Evolutionary conservation across 2,797 vertebrate genomes (phyloP).

Genomic region (Sebastes nivosus): DNA sequence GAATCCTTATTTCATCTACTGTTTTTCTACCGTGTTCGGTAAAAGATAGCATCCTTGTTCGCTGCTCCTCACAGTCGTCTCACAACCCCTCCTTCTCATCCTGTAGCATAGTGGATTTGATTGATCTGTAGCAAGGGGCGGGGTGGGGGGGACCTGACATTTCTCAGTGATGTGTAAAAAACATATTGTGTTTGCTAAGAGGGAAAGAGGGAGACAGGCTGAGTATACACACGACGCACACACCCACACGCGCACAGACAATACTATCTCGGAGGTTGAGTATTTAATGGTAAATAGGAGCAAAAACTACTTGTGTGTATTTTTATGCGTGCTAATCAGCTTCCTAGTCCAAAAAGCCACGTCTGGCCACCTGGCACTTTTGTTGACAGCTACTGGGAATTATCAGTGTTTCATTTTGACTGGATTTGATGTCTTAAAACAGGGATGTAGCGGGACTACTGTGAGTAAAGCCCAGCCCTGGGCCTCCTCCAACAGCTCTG

Average conservation of each 20-base stretch:
- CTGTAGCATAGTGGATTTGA: slow-evolving; percentile 74
- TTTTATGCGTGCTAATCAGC: slow-evolving; percentile 41
- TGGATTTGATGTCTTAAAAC: slow-evolving; percentile 74
- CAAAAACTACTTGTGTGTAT: slow-evolving; percentile 24
- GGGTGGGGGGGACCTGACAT: slow-evolving; percentile 78
- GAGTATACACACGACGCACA: slow-evolving; percentile 17
- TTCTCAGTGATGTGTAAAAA: slow-evolving; percentile 84
- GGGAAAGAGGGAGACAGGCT: slow-evolving; percentile 32
- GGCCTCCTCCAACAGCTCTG: slow-evolving; percentile 62
- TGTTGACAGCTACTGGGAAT: slow-evolving; percentile 61
- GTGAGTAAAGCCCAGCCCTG: slow-evolving; percentile 59
- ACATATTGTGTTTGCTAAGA: slow-evolving; percentile 80
- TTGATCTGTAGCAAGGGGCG: slow-evolving; percentile 73
- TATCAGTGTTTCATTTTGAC: slow-evolving; percentile 70
- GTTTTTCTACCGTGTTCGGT: slow-evolving; percentile 49
- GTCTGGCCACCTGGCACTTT: slow-evolving; percentile 60
- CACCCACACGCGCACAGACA: not conserved
- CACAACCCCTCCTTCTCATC: slow-evolving; percentile 56
- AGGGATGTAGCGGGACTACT: slow-evolving; percentile 60
- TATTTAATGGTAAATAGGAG: slow-evolving; percentile 16
- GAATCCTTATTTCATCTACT: slow-evolving; percentile 61
- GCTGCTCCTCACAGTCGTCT: slow-evolving; percentile 41
- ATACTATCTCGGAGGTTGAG: slow-evolving; percentile 1
- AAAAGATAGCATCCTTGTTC: slow-evolving; percentile 52
- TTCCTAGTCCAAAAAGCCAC: slow-evolving; percentile 41